These are phyloP conservation scores for Hydropotes inermis DNA, from an alignment of 2,113 vertebrate species.

Conservation along the genomic window DNA sequence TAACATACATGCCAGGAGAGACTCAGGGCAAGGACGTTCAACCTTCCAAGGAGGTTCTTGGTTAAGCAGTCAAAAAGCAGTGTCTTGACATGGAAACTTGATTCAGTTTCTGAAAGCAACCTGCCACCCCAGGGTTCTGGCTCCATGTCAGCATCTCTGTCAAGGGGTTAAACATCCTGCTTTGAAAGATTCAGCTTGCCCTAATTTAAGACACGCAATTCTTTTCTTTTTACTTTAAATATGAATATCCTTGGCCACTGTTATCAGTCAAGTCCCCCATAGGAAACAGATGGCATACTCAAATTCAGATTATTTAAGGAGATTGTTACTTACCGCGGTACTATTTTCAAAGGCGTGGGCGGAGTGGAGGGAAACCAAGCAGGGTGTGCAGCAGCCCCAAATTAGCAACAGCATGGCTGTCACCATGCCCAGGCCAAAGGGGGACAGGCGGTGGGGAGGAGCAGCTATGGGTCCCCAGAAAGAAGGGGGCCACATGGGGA, in stretches of 20 bases:
- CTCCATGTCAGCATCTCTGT: fast-evolving
- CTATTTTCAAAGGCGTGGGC: conserved; percentile 43
- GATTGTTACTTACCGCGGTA: neutral
- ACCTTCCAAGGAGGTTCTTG: neutral
- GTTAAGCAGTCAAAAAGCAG: neutral
- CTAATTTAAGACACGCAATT: neutral
- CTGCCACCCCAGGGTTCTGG: neutral
- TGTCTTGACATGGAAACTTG: neutral
- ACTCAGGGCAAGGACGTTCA: neutral
- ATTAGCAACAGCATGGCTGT: neutral
- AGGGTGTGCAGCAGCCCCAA: neutral
- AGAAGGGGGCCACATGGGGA: neutral
- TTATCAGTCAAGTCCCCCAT: neutral
- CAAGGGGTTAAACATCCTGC: neutral
- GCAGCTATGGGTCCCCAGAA: neutral
- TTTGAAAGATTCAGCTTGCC: neutral
- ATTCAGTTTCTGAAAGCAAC: neutral
- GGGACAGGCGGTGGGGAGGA: neutral
- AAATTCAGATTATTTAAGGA: conserved; percentile 20
- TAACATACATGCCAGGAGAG: neutral
- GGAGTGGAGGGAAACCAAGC: neutral
- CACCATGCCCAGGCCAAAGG: neutral
- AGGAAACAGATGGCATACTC: conserved; percentile 28
- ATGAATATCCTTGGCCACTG: neutral
- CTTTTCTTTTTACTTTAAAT: neutral